Conservation (phyloP, 1,140 invertebrate species). For the Metaphire vulgaris region DNA sequence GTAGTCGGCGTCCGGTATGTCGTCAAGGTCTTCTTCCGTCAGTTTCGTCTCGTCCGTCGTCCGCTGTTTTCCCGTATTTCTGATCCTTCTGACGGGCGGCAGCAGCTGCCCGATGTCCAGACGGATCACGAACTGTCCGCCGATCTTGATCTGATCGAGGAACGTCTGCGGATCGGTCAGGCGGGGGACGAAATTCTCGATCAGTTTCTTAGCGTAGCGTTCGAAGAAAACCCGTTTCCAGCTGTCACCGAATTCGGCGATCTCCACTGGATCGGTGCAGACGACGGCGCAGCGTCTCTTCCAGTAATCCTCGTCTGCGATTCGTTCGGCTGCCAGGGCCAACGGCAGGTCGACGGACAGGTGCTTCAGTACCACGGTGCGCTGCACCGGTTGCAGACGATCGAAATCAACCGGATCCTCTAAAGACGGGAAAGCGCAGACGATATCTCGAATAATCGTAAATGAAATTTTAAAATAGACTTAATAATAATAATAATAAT, state of each 20-base stretch:
- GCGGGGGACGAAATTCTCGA: slow-evolving; percentile 31
- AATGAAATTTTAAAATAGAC: not conserved
- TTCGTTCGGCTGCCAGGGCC: slow-evolving; percentile 18
- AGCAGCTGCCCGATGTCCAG: slow-evolving; percentile 28
- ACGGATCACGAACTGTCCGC: not conserved
- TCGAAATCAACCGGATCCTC: slow-evolving; percentile 17
- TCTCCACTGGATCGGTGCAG: slow-evolving; percentile 25
- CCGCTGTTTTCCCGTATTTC: not conserved
- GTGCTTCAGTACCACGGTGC: slow-evolving; percentile 18
- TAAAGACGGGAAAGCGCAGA: too few species aligned
- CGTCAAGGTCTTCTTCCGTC: not conserved
- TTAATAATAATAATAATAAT: not conserved
- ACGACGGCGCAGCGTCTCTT: slow-evolving; percentile 9
- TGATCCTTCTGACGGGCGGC: slow-evolving; percentile 25
- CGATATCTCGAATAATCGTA: too few species aligned
- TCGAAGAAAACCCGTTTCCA: slow-evolving; percentile 34
- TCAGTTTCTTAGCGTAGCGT: slow-evolving; percentile 20
- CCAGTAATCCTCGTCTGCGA: slow-evolving; percentile 31
- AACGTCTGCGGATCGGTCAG: slow-evolving; percentile 22
- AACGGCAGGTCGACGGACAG: slow-evolving; percentile 27
- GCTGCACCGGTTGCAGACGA: slow-evolving; percentile 15
- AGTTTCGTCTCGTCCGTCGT: not conserved
- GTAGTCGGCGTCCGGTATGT: slow-evolving; percentile 27
- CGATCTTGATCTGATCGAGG: slow-evolving; percentile 12
- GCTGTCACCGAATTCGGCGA: slow-evolving; percentile 16